Evolutionary conservation across 2,113 vertebrate species (phyloP), one percentile per base, ranked within the genome.

Genomic region (Oostethus manadensis): DNA sequence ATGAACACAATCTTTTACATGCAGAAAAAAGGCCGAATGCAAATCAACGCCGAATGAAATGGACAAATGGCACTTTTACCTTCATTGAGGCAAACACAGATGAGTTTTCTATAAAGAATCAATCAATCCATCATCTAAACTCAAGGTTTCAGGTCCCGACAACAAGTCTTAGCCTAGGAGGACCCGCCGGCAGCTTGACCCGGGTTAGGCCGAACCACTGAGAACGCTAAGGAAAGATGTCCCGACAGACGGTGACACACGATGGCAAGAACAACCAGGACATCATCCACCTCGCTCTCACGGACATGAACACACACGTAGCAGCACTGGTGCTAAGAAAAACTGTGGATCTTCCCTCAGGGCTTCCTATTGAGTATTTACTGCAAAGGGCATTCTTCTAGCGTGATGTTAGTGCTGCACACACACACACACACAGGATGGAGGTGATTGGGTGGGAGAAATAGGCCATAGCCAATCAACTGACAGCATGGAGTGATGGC

Each of bases 331-430:
- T 56, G 68, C 71, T 75, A 53, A 66, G 60, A 62, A 23, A 18
- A 74, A 64, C 56, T 73, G n/a, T 65, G 71, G 66, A 51, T 49
- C 65, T 8, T 60, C 63, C 62, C 76, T 56, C 0, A 11, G 57
- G 68, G 64, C 66, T 66, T 48, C 56, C 15, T 16, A n/a, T 23
- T 58, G 40, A 71, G 23, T 14, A 70, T 46, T 69, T 68, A 58
- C 58, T 71, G 68, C 67, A 62, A 63, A 69, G 49, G 43, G 73
- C 64, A 79, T 79, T 80, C 73, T 55, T 70, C 58, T 26, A 71
- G 38, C 68, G 63, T 80, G 73, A 73, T 68, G 56, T 77, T 67
- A 81, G 50, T 56, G 14, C 9, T 71, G 54, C 46, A 65, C 51
- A 63, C 43, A 14, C 55, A 14, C 57, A 50, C 47, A 62, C 45